These are phyloP conservation scores for Holacanthella duospinosa DNA, from an alignment of 2,888 invertebrate genomes.

Conservation along the genomic window DNA sequence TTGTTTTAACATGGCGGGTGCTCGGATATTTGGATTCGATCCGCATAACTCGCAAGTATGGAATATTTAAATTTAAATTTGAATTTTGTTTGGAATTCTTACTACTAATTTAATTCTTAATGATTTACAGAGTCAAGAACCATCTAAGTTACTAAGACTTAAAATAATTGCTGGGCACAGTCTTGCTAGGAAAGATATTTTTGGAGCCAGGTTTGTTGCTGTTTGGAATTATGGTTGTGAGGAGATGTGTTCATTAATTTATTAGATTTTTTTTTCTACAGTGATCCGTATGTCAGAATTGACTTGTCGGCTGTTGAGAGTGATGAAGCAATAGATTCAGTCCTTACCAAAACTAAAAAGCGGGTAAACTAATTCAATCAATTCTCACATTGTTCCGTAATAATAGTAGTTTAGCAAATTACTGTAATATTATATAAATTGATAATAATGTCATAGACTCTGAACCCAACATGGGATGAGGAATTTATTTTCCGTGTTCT, in stretches of 20 bases:
- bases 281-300: slow-evolving; percentile 94
- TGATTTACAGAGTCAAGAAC: slow-evolving; percentile 49
- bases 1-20: slow-evolving; percentile 28
- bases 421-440: slow-evolving; percentile 6
- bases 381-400: background rate
- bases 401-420: background rate
- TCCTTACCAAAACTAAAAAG: slow-evolving; percentile 92
- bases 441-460: slow-evolving; percentile 56
- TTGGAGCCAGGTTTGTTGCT: slow-evolving; percentile 75
- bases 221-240: background rate
- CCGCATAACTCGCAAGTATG: slow-evolving; percentile 26
- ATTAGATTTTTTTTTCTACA: slow-evolving; percentile 43
- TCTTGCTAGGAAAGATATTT: slow-evolving; percentile 96
- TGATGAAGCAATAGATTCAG: slow-evolving; percentile 80
- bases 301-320: slow-evolving; percentile 75
- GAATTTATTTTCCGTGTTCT: slow-evolving; percentile 92
- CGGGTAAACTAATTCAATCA: slow-evolving; percentile 52
- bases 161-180: slow-evolving; percentile 77
- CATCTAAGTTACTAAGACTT: slow-evolving; percentile 69
- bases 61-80: background rate
- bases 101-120: too few relatives aligned
- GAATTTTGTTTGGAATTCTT: background rate
- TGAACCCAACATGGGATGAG: slow-evolving; percentile 96
- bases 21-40: slow-evolving; percentile 33
- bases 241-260: background rate